Evolutionary conservation across 1,140 invertebrate species (phyloP), one percentile per base, ranked within the genome.

Genomic region (Homalodisca vitripennis): DNA sequence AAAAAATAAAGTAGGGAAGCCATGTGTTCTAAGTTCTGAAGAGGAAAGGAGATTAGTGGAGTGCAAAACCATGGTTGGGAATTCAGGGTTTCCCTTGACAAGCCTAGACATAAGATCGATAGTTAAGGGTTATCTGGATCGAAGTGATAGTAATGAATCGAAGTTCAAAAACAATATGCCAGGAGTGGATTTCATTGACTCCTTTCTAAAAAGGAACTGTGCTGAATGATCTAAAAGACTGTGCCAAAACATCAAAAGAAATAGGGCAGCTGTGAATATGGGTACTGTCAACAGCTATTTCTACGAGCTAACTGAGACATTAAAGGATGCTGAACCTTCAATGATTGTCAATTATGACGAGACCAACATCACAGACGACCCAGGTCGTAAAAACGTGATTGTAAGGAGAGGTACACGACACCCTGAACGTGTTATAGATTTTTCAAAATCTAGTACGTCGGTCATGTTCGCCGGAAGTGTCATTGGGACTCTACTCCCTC

Each of bases 341-440:
- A n/a, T n/a, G n/a, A n/a, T n/a, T n/a, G n/a, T 80, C 6, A 80
- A 80, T 67, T 81, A 79, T 69, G 80, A 80, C 71, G 80, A 81
- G 73, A 81, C 79, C 10, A 81, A 82, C 70, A 48, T 82, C 1
- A 72, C 70, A 6, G 80, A 82, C 75, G 79, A 82, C 69, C 80
- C 78, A 13, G 78, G 78, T 20, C 73, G 67, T 17, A 76, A 74
- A 47, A 79, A 77, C 74, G 66, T 77, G n/a, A 71, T 79, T 62
- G 69, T 76, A 69, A 73, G 74, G 62, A 69, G 79, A n/a, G n/a
- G n/a, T n/a, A n/a, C n/a, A n/a, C n/a, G n/a, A n/a, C n/a, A n/a
- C n/a, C n/a, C n/a, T n/a, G 77, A 81, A 71, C 73, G 71, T 47
- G 72, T 80, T 20, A 73, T 76, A n/a, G 76, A 81, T 67, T 64